Percentiles rank a stretch among this genome's conserved stretches.
These are phyloP conservation scores for Phataginus tricuspis DNA, from an alignment of 2,797 vertebrate genomes.

Conservation along the genomic window DNA sequence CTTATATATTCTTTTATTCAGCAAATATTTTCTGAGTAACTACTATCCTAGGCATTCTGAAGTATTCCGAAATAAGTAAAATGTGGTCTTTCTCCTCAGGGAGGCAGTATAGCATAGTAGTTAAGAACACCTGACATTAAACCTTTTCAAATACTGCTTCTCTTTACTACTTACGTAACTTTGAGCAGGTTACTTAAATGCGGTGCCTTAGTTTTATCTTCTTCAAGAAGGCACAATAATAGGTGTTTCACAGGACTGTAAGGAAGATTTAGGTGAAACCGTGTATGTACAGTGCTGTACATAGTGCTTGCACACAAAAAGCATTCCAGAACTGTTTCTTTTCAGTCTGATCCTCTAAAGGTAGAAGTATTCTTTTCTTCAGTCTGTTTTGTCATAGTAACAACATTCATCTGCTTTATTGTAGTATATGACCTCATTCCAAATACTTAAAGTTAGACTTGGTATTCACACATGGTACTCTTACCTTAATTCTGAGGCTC, in stretches of 20 bases:
- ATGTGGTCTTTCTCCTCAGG: constrained; percentile 19
- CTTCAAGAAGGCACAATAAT: neutral
- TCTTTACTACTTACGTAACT: neutral
- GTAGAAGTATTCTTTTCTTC: neutral
- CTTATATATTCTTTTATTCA: neutral
- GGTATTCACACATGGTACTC: neutral
- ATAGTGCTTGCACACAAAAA: neutral
- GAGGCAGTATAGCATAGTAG: constrained; percentile 38
- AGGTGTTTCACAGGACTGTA: neutral
- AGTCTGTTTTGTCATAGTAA: neutral
- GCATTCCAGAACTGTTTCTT: neutral
- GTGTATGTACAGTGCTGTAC: neutral
- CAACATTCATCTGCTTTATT: neutral
- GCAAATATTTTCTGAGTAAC: constrained; percentile 45
- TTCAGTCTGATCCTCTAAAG: neutral
- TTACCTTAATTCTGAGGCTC: neutral
- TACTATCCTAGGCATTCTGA: neutral
- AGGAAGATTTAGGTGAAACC: neutral
- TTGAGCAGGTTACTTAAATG: constrained; percentile 26
- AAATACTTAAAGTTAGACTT: neutral
- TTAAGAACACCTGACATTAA: constrained; percentile 17
- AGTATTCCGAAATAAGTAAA: constrained; percentile 19
- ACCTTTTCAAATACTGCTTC: neutral
- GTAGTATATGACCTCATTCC: neutral
- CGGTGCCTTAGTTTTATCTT: neutral